phyloP scores from a whole-genome alignment of 2,113 vertebrate species.

The Coturnix japonica region DNA sequence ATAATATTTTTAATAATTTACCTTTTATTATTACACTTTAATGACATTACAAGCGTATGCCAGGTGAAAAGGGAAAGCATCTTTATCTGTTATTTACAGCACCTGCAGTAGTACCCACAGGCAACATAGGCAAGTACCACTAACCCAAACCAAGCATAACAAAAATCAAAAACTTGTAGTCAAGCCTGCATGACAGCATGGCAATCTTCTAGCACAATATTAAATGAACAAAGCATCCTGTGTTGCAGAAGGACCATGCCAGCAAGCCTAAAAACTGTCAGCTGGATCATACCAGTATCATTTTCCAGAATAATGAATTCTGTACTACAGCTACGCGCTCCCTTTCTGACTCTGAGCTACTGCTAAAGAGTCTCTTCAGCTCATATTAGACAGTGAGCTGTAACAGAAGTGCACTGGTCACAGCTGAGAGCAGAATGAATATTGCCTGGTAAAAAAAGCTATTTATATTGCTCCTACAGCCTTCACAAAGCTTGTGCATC shows the following conservation, averaged over 20 bases:
- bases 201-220: background rate
- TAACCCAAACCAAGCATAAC: background rate
- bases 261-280: background rate
- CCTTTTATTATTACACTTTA: background rate
- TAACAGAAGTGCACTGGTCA: background rate
- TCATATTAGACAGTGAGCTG: background rate
- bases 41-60: background rate
- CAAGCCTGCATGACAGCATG: background rate
- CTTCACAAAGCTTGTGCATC: background rate
- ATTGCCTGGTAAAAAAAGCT: background rate
- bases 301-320: background rate
- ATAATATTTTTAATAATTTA: background rate
- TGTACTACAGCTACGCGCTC: background rate
- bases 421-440: background rate
- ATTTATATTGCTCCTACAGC: background rate
- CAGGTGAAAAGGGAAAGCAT: background rate
- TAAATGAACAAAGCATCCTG: background rate
- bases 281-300: conserved; percentile 4
- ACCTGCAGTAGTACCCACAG: background rate
- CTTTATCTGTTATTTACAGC: background rate
- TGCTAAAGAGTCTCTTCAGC: background rate
- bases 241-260: background rate
- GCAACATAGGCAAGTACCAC: background rate
- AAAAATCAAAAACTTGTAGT: background rate
- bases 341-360: background rate